Evolutionary conservation across 2,113 vertebrate species (phyloP).

Genomic region (Marcusenius ussheri): DNA sequence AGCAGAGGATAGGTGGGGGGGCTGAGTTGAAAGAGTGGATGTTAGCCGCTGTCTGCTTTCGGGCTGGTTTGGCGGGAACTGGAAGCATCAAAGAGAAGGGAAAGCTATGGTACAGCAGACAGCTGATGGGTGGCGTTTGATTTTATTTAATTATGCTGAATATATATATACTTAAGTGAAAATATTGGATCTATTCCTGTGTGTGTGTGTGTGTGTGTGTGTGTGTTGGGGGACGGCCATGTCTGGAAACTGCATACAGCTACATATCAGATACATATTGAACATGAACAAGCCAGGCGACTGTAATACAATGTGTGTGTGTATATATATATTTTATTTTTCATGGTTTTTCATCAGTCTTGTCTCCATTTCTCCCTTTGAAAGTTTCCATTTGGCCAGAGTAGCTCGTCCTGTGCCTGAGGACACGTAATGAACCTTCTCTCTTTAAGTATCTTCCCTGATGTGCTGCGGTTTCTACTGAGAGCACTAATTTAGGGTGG

Average conservation of each 20-base stretch:
- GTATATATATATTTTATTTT: too few species aligned
- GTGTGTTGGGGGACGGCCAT: neutral
- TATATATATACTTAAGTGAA: neutral
- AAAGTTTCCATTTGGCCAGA: slow-evolving; percentile 25
- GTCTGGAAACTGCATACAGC: neutral
- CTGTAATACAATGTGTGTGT: neutral
- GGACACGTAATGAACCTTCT: slow-evolving; percentile 29
- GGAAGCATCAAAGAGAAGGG: neutral
- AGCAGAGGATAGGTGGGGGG: neutral
- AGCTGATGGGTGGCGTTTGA: neutral
- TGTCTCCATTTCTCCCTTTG: slow-evolving; percentile 12
- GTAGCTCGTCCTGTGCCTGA: slow-evolving; percentile 16
- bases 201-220: neutral
- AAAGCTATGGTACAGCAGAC: neutral
- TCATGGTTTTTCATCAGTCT: too few species aligned
- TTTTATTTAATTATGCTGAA: neutral
- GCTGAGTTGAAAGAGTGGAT: neutral
- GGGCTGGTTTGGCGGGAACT: neutral
- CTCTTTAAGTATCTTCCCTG: neutral
- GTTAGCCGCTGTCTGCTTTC: neutral
- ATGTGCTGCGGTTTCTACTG: neutral
- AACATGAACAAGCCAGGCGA: neutral
- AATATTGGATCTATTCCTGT: neutral
- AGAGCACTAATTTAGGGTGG: slow-evolving; percentile 26
- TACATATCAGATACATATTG: neutral